Evolutionary conservation across 2,888 invertebrate genomes (phyloP).

Genomic region (Apodemia zela): DNA sequence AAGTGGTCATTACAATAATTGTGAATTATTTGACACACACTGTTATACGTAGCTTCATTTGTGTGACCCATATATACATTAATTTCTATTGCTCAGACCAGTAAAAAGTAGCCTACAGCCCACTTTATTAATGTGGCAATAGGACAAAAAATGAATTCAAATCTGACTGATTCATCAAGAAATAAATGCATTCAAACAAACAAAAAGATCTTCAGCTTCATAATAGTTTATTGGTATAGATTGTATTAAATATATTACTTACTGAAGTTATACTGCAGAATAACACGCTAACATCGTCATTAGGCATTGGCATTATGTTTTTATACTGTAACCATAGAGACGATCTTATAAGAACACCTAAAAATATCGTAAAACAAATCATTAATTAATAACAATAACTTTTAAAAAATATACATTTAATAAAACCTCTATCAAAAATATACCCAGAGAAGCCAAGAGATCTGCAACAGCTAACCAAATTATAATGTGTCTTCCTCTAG

Average conservation of each 20-base stretch:
- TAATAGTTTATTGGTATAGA: too few relatives aligned
- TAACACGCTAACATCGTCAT: constrained; percentile 83
- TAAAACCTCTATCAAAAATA: constrained; percentile 29
- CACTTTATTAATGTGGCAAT: too few relatives aligned
- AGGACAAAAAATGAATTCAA: too few relatives aligned
- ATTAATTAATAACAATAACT: neutral
- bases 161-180: too few relatives aligned
- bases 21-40: too few relatives aligned
- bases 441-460: constrained; percentile 88
- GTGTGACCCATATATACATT: too few relatives aligned
- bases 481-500: constrained; percentile 85
- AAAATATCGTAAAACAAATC: constrained; percentile 33
- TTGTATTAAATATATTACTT: constrained; percentile 47
- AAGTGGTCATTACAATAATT: too few relatives aligned
- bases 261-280: constrained; percentile 88
- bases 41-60: too few relatives aligned
- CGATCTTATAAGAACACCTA: constrained; percentile 86
- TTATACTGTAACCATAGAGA: constrained; percentile 84
- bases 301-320: constrained; percentile 83
- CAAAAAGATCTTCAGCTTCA: too few relatives aligned
- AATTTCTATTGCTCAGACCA: too few relatives aligned
- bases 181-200: too few relatives aligned
- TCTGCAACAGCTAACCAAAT: constrained; percentile 90
- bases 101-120: too few relatives aligned
- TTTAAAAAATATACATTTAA: neutral